Conservation (phyloP, 2,797 vertebrate species). For the Leptoclinus maculatus region DNA sequence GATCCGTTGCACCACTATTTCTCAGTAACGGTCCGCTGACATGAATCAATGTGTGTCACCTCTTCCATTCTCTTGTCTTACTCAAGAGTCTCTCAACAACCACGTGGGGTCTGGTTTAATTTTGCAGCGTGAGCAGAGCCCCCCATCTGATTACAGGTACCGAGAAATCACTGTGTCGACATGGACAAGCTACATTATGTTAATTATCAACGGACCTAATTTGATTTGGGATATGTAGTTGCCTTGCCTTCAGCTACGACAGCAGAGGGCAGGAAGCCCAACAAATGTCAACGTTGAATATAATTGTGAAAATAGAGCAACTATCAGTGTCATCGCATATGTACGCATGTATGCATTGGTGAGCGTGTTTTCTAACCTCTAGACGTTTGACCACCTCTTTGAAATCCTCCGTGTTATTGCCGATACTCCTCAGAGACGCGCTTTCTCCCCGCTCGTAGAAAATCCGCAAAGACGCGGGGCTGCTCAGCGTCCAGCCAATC, state of each 20-base stretch:
- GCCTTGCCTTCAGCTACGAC: background rate
- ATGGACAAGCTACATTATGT: background rate
- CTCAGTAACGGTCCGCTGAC: background rate
- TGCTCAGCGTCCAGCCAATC: conserved; percentile 94
- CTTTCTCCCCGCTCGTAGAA: conserved; percentile 97
- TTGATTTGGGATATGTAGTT: conserved; percentile 2
- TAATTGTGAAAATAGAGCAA: background rate
- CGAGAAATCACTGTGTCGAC: background rate
- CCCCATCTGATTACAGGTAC: background rate
- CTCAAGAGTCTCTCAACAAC: background rate
- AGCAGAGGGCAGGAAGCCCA: background rate
- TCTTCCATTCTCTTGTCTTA: background rate
- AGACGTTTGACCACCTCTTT: conserved; percentile 96
- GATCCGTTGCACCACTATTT: background rate
- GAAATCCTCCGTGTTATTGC: conserved; percentile 93
- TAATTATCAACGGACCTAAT: background rate
- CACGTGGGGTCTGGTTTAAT: background rate
- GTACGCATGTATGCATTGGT: background rate
- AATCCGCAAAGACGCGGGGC: conserved; percentile 91
- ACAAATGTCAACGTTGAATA: background rate
- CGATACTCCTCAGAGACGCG: conserved; percentile 91
- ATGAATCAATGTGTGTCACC: conserved; percentile 31
- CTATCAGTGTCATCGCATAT: background rate
- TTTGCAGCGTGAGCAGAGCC: background rate
- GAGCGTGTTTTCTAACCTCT: conserved; percentile 86